phyloP scores from a whole-genome alignment of 1,140 invertebrate species.

The Aphaenogaster ashmeadi region DNA sequence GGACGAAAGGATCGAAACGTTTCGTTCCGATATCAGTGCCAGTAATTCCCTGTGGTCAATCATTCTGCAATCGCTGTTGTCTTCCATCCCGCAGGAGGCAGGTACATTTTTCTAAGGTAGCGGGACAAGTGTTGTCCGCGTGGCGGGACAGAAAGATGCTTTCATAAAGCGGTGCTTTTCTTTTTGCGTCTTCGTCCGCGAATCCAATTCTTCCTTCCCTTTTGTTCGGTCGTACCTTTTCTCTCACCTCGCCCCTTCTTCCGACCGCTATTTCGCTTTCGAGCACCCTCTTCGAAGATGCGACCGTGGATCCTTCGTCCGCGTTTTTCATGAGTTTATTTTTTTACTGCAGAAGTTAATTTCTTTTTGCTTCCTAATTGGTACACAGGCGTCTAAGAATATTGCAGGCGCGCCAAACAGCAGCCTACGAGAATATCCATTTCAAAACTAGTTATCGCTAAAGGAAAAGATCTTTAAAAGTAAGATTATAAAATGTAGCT shows the following conservation, averaged over 20 bases:
- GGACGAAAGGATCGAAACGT: slow-evolving; percentile 43
- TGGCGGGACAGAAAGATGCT: slow-evolving; percentile 61
- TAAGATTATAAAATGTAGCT: neutral
- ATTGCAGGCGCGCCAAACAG: neutral
- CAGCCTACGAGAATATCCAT: neutral
- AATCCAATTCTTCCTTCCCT: slow-evolving; percentile 62
- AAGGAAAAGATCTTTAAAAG: neutral
- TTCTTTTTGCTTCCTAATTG: slow-evolving; percentile 28
- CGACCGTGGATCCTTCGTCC: slow-evolving; percentile 15
- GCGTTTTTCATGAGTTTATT: slow-evolving; percentile 38
- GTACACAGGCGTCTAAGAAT: neutral
- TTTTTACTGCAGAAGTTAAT: slow-evolving; percentile 31
- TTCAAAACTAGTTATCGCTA: neutral
- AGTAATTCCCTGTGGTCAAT: slow-evolving; percentile 54
- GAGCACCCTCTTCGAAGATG: neutral
- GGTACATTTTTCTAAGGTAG: slow-evolving; percentile 22
- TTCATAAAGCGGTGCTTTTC: slow-evolving; percentile 69
- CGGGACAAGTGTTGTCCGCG: slow-evolving; percentile 55
- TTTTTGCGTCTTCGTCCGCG: slow-evolving; percentile 59
- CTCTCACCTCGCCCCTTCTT: slow-evolving; percentile 39
- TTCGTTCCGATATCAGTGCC: slow-evolving; percentile 61
- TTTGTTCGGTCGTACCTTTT: slow-evolving; percentile 64
- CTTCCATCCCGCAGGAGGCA: neutral
- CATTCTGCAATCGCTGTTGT: slow-evolving; percentile 40
- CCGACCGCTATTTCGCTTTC: slow-evolving; percentile 45